Evolutionary conservation across 1,140 invertebrate genomes (phyloP).

Genomic region (Drosophila kohkoa): DNA sequence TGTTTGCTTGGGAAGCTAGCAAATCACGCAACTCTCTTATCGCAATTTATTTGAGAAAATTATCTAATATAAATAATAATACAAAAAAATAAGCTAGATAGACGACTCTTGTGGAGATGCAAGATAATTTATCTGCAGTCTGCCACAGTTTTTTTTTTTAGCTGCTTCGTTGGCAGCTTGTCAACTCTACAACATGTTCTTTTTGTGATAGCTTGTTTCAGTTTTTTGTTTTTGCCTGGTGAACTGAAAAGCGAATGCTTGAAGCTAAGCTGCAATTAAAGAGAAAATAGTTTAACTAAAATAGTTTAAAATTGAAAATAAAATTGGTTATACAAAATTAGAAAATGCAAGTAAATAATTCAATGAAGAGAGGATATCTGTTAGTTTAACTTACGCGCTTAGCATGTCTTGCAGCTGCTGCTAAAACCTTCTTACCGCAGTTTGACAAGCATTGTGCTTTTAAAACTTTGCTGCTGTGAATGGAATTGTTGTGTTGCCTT

Average conservation of each 20-base stretch:
- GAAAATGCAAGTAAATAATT: no score
- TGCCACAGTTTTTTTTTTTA: background rate
- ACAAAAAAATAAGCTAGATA: background rate
- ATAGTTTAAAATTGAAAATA: no score
- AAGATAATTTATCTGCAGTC: conserved; percentile 7
- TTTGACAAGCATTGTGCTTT: background rate
- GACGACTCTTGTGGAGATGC: background rate
- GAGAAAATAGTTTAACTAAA: no score
- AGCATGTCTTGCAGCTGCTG: conserved; percentile 3
- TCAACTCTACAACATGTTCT: conserved; percentile 6
- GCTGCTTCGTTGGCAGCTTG: background rate
- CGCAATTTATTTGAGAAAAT: background rate
- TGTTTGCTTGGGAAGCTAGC: background rate
- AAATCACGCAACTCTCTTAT: background rate
- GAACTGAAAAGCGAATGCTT: no score
- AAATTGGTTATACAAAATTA: no score
- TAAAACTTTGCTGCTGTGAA: conserved; percentile 7
- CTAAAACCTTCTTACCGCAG: background rate
- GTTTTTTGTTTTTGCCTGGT: background rate
- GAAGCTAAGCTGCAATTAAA: no score
- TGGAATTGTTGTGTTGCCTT: background rate
- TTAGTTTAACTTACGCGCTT: no score
- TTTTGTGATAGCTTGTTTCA: background rate
- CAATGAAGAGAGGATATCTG: background rate
- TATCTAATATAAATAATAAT: background rate